Conservation (phyloP, 2,113 vertebrate species). For the Alexandromys fortis region DNA sequence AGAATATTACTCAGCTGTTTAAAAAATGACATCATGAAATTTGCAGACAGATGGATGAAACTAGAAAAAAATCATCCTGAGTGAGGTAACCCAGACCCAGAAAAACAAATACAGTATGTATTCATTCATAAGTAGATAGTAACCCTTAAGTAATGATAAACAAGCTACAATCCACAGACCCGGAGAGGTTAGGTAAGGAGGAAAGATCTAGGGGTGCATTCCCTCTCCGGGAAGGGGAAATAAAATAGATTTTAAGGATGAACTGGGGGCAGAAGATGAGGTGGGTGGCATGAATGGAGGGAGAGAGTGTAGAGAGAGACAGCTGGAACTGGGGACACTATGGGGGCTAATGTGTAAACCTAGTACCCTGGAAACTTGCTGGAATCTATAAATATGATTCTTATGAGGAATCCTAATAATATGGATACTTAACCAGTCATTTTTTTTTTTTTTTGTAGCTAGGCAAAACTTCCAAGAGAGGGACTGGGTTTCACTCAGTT, state of each 20-base stretch:
- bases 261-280: background rate
- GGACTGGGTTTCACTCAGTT: background rate
- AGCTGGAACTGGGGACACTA: background rate
- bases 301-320: background rate
- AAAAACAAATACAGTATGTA: background rate
- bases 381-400: background rate
- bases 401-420: background rate
- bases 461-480: background rate
- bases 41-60: background rate
- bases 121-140: background rate
- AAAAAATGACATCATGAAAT: background rate
- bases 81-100: background rate
- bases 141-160: background rate
- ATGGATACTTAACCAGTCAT: background rate
- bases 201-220: background rate
- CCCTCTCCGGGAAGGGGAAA: background rate
- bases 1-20: background rate
- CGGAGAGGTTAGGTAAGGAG: background rate
- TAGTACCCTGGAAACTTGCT: background rate
- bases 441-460: background rate
- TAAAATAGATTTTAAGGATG: background rate
- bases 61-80: background rate
- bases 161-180: background rate
- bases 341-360: background rate
- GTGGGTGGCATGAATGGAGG: background rate